phyloP scores from a whole-genome alignment of 2,888 invertebrate species.

The Lithophane semibrunnea region DNA sequence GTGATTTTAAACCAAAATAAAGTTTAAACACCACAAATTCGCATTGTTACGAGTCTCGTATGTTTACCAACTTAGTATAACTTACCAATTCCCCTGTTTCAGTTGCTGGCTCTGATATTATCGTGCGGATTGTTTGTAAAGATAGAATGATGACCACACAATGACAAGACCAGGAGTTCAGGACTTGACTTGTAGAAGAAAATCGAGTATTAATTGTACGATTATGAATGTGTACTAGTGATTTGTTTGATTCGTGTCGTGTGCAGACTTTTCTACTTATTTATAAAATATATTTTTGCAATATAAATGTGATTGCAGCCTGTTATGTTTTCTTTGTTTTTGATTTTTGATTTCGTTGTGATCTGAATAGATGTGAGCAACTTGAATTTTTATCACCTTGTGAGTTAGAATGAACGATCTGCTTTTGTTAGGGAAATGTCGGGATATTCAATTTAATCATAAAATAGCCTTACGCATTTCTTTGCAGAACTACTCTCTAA shows the following conservation, averaged over 20 bases:
- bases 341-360: conserved; percentile 22
- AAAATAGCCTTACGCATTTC: neutral
- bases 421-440: neutral
- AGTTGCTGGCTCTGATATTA: conserved; percentile 96
- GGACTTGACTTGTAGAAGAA: conserved; percentile 41
- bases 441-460: neutral
- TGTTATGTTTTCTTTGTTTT: conserved; percentile 25
- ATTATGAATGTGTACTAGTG: conserved; percentile 60
- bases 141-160: conserved; percentile 91
- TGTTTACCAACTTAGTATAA: neutral
- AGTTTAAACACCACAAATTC: neutral
- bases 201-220: conserved; percentile 55
- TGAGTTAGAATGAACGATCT: neutral
- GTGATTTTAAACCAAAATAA: conserved; percentile 25
- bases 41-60: neutral
- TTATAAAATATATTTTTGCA: conserved; percentile 49
- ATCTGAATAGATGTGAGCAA: neutral
- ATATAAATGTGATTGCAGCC: conserved; percentile 58
- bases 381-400: neutral
- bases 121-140: conserved; percentile 96
- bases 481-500: neutral
- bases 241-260: conserved; percentile 60
- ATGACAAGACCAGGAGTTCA: conserved; percentile 27
- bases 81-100: conserved; percentile 60
- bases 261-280: conserved; percentile 69